A percentile compares a stretch with the other conserved stretches of the same genome.
Evolutionary conservation across 2,113 vertebrate genomes (phyloP).

Genomic region (Columba janthina): DNA sequence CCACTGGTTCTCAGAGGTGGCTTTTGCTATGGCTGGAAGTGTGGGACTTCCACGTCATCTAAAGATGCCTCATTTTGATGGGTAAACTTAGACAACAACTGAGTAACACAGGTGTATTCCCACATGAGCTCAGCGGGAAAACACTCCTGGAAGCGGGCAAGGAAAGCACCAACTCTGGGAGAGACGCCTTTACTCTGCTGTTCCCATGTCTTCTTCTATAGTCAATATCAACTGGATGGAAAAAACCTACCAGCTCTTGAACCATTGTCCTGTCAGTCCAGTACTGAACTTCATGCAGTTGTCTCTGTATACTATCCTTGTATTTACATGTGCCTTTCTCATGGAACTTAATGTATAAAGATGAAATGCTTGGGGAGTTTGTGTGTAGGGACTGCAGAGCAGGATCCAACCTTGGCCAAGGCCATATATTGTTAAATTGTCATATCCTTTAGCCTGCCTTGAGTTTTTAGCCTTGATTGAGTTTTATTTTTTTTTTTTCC

Average conservation of each 20-base stretch:
- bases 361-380: neutral
- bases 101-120: neutral
- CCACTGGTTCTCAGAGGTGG: neutral
- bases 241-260: neutral
- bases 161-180: fast-evolving
- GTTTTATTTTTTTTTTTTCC: neutral
- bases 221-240: neutral
- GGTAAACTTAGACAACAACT: neutral
- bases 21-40: neutral
- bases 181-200: neutral
- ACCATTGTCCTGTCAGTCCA: neutral
- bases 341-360: neutral
- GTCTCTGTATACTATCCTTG: neutral
- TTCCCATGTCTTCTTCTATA: neutral
- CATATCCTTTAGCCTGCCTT: neutral
- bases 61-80: neutral
- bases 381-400: neutral
- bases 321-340: neutral
- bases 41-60: neutral
- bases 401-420: neutral
- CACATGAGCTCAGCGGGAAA: neutral
- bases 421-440: neutral
- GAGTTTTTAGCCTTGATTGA: neutral
- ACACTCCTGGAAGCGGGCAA: neutral
- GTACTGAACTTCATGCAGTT: neutral